Evolutionary conservation across 2,113 vertebrate species (phyloP).

Genomic region (Oplegnathus fasciatus): DNA sequence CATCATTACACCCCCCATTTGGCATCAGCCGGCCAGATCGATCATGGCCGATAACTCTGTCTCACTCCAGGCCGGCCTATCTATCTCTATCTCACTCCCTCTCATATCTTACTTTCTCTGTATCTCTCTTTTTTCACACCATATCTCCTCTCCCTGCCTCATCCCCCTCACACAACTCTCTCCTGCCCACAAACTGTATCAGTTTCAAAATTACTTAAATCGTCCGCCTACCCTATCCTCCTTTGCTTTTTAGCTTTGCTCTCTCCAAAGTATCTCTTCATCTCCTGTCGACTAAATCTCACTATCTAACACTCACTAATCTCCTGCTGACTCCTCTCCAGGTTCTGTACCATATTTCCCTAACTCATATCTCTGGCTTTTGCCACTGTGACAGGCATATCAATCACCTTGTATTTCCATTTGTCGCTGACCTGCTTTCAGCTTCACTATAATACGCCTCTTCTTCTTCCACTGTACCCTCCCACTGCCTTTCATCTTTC

Average conservation of each 20-base stretch:
- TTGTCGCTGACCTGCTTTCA: slow-evolving; percentile 77
- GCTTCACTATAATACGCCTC: slow-evolving; percentile 63
- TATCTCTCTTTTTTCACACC: slow-evolving; percentile 72
- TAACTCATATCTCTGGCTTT: slow-evolving; percentile 60
- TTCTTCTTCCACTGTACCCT: slow-evolving; percentile 50
- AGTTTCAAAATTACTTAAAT: slow-evolving; percentile 76
- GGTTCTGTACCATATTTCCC: slow-evolving; percentile 50
- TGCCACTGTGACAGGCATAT: slow-evolving; percentile 62
- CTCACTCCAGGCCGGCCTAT: slow-evolving; percentile 79
- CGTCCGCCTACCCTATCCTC: slow-evolving; percentile 61
- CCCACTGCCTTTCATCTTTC: slow-evolving; percentile 71
- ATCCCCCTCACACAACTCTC: slow-evolving; percentile 67
- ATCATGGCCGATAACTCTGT: slow-evolving; percentile 83
- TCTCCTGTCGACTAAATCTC: slow-evolving; percentile 61
- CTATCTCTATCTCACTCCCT: slow-evolving; percentile 80
- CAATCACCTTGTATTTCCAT: slow-evolving; percentile 75
- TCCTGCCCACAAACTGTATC: slow-evolving; percentile 75
- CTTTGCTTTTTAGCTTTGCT: slow-evolving; percentile 60
- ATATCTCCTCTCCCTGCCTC: slow-evolving; percentile 63
- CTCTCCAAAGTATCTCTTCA: slow-evolving; percentile 64
- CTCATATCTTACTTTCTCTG: slow-evolving; percentile 66
- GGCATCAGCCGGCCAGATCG: slow-evolving; percentile 83
- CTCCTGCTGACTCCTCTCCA: slow-evolving; percentile 57
- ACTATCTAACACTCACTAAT: slow-evolving; percentile 61
- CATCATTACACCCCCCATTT: slow-evolving; percentile 86